Evolutionary conservation across 2,888 invertebrate genomes (phyloP), one percentile per base, ranked within the genome.

Genomic region (Trachelus iudaicus): DNA sequence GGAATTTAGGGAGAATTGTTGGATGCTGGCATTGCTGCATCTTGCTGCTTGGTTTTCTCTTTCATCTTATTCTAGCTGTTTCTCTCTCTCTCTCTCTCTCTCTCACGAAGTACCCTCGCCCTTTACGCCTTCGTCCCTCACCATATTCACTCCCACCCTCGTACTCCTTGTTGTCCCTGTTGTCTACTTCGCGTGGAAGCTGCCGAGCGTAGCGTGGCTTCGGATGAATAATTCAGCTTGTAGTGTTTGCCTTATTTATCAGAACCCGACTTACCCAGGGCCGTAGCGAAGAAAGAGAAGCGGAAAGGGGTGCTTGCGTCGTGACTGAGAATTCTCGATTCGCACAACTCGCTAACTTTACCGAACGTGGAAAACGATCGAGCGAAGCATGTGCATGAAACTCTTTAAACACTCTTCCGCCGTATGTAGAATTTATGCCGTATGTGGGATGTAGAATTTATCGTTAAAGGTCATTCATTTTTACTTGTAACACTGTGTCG

Each of bases 231-330:
- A 78, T 78, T 78, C 78, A 78, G 71, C 33, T 34, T 75, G 78
- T 75, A 78, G 69, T 78, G 78, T 78, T 78, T 78, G 78, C 75
- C 78, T 78, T 78, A 78, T 78, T 78, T 78, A 78, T 78, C 78
- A 78, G 75, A 56, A 40, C 73, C 69, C 78, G 71, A 71, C 71
- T 71, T 71, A 71, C 71, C 71, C 31, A 71, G 71, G 71, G 13
- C 71, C 71, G 23, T 56, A 56, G 9, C 56, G 6, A 56, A 56
- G 56, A 56, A 56, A 23, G 23, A 15, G 56, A 23, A 56, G 23
- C 56, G 56, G 56, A 23, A 56, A 56, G 56, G 56, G 56, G 56
- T 56, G 56, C 56, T 56, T 6, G 56, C 56, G 23, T 23, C 23
- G 56, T 56, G 56, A 56, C 56, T 56, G 56, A 56, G 9, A 56